Percentiles rank a stretch among this genome's conserved stretches.
Conservation (phyloP, 2,113 vertebrate species). For the Hiodon alosoides region DNA sequence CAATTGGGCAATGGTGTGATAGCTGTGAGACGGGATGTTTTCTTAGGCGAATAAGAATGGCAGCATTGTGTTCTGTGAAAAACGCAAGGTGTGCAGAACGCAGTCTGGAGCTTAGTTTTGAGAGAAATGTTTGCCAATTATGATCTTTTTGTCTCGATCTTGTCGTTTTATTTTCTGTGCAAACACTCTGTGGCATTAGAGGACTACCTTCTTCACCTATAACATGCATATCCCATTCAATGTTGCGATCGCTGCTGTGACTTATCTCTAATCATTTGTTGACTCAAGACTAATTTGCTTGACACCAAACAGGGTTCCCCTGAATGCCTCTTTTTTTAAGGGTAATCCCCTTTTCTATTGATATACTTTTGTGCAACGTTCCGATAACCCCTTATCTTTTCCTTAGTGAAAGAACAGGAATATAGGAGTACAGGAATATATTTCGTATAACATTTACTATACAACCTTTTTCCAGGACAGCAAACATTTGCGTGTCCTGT, state of each 20-base stretch:
- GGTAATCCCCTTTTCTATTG: too few relatives aligned
- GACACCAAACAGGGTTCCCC: too few relatives aligned
- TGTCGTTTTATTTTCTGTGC: too few relatives aligned
- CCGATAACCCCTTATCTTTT: background rate
- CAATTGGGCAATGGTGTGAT: background rate
- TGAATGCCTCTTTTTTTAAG: too few relatives aligned
- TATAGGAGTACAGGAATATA: background rate
- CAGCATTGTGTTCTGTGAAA: background rate
- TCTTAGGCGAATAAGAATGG: background rate
- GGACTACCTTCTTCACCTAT: too few relatives aligned
- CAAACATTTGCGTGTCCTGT: conserved; percentile 32
- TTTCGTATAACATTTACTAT: background rate
- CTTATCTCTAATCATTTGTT: too few relatives aligned
- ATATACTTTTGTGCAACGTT: background rate
- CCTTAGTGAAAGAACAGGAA: background rate
- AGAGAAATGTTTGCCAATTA: background rate
- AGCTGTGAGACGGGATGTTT: conserved; percentile 2
- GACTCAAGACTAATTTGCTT: too few relatives aligned
- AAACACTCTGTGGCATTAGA: too few relatives aligned
- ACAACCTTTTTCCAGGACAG: conserved; percentile 22
- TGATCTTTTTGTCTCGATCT: background rate
- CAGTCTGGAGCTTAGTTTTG: background rate
- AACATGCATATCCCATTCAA: too few relatives aligned
- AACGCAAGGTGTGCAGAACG: background rate
- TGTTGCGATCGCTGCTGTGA: too few relatives aligned